Base-by-base conservation (phyloP, 2,888 invertebrate genomes). In the Drosophila atripex region DNA sequence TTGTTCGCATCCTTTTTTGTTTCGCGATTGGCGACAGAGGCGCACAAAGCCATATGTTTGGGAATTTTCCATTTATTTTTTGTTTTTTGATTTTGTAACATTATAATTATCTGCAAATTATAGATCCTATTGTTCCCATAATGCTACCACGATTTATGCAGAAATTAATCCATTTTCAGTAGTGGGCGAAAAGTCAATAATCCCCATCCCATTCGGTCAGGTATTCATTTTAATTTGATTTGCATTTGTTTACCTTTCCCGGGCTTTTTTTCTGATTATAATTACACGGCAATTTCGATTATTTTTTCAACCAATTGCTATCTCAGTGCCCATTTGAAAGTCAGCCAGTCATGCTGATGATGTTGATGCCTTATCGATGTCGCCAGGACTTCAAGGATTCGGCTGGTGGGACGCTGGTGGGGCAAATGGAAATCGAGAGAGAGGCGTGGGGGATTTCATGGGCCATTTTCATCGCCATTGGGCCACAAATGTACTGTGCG, bases 401-500 rank as follows among this genome's bases (percentile, higher is more conserved):
- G 43, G 43, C 23, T 25, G 32, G 47, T 12, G 16, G 28, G 9
- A 23, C 18, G 18, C 18, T 1, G 18, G 18, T 9, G 28, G 28
- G 28, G 1, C 28, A 28, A 28, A 28, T 28, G 28, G 28, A 28
- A 28, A 28, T 28, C 28, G 28, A 9, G 2, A 28, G 18, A 18
- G 38, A 23, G 8, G 23, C 43, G 8, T 21, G 49, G 30, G 38
- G 66, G 12, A 74, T 76, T 85, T 85, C 63, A 82, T 79, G 77
- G 66, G 8, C 71, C 83, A 82, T 77, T 82, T 35, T 79, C 54
- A 58, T 66, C 52, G 57, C 57, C 75, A 50, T 70, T 71, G 59
- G 57, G 47, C 35, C 77, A 77, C 82, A 77, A 82, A 82, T 85
- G 82, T 79, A 82, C 80, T 78, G 82, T 82, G 63, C 80, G 76